phyloP scores from a whole-genome alignment of 2,797 vertebrate species.

The Meriones psammophilus region DNA sequence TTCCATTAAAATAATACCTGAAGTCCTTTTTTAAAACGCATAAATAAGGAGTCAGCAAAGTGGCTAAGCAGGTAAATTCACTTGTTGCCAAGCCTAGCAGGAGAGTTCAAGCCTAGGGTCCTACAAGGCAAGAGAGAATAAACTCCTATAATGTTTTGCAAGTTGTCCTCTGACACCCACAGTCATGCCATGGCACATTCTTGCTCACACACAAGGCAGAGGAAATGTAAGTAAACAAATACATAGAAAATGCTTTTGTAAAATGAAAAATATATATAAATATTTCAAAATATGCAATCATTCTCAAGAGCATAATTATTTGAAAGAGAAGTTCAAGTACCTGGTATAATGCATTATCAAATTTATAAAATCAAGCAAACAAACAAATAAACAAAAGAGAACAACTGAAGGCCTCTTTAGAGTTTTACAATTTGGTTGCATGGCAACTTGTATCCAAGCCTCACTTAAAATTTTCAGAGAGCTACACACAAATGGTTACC shows the following conservation, averaged over 20 bases:
- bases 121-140: neutral
- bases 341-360: neutral
- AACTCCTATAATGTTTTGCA: neutral
- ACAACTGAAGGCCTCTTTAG: slow-evolving; percentile 38
- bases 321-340: neutral
- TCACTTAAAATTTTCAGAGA: slow-evolving; percentile 60
- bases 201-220: neutral
- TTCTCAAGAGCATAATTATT: neutral
- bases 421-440: slow-evolving; percentile 34
- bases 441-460: slow-evolving; percentile 24
- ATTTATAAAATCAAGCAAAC: slow-evolving; percentile 53
- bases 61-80: neutral
- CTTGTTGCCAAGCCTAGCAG: neutral
- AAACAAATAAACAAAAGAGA: neutral
- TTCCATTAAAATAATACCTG: neutral
- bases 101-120: neutral
- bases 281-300: neutral
- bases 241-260: neutral
- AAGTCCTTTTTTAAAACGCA: slow-evolving; percentile 3
- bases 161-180: neutral
- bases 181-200: neutral
- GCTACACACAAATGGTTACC: slow-evolving; percentile 61
- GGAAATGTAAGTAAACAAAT: neutral
- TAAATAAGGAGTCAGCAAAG: neutral
- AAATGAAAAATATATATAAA: neutral